These are phyloP conservation scores for Pseudanteris insignis DNA, from an alignment of 2,888 invertebrate species.

Conservation along the genomic window DNA sequence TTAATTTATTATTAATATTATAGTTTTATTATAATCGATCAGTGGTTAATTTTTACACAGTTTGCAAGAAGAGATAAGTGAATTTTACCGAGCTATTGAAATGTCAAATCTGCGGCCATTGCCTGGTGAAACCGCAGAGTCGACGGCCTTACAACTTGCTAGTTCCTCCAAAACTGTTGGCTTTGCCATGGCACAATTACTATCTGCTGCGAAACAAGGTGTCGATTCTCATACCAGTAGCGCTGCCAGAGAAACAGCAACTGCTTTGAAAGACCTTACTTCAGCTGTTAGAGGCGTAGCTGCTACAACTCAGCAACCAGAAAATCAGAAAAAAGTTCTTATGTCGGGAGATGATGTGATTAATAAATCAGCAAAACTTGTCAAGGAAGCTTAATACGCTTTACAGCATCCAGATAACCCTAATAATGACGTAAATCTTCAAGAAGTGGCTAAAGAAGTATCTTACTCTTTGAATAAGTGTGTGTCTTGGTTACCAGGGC, in stretches of 20 bases:
- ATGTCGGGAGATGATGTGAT: conserved; percentile 83
- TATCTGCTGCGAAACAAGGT: conserved; percentile 84
- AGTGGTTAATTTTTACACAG: no score
- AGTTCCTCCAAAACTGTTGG: conserved; percentile 80
- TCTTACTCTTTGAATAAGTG: conserved; percentile 72
- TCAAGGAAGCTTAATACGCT: conserved; percentile 84
- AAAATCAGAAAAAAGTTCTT: conserved; percentile 71
- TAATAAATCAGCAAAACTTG: conserved; percentile 77
- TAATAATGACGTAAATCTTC: conserved; percentile 69
- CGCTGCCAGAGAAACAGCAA: conserved; percentile 83
- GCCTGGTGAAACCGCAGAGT: conserved; percentile 82
- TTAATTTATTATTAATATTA: no score
- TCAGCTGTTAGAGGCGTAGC: conserved; percentile 82
- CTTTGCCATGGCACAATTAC: conserved; percentile 83
- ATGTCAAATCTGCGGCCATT: conserved; percentile 79
- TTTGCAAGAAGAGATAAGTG: conserved; percentile 83
- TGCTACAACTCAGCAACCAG: conserved; percentile 73
- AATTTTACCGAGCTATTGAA: conserved; percentile 80
- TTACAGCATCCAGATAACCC: conserved; percentile 75
- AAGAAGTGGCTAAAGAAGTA: conserved; percentile 80
- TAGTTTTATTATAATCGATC: no score
- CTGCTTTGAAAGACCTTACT: conserved; percentile 78
- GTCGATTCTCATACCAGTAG: conserved; percentile 83
- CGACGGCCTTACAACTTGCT: conserved; percentile 71
- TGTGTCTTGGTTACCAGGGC: conserved; percentile 89